Evolutionary conservation across 2,888 invertebrate genomes (phyloP), one percentile per base, ranked within the genome.

Genomic region (Drosophila picticornis): DNA sequence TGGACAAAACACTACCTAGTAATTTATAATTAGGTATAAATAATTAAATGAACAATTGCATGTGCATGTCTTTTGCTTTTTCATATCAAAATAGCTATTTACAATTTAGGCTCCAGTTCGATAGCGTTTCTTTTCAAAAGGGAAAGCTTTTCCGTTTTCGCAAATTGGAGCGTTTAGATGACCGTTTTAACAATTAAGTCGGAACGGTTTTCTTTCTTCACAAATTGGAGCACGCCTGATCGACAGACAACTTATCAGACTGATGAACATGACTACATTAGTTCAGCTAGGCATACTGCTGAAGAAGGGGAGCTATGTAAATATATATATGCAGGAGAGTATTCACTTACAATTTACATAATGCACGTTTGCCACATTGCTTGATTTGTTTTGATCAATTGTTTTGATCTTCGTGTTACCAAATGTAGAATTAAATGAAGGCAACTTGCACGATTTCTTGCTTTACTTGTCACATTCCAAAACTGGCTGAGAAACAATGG

Each of bases 381-480:
- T 43, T 55, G 77, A 79, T 81, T 77, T 75, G 79, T 56, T 48
- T 61, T 80, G 80, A 84, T 87, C 78, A 82, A 84, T 87, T 75
- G 78, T 62, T 72, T 75, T 75, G 74, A 78, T 84, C 78, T 78
- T 65, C 72, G 32, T 68, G 55, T 56, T 69, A 52, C 56, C 53
- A 66, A 72, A 63, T 63, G 74, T 63, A 43, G 53, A 72, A 60
- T 38, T 36, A 40, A 29, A 48, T 36, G 55, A 46, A 66, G 48
- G 56, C 57, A 55, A 56, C 22, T 43, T 58, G 61, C 83, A 88
- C 86, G 88, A 88, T 74, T 72, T 69, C 25, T 65, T 22, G 57
- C 66, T 62, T 62, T 53, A 71, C 64, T 63, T 80, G 69, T 69
- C 65, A 57, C 61, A 68, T 65, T 46, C 43, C 51, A n/a, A 13